Evolutionary conservation across 2,797 vertebrate genomes (phyloP), one percentile per base, ranked within the genome.

Genomic region (Loris lydekkerianus): DNA sequence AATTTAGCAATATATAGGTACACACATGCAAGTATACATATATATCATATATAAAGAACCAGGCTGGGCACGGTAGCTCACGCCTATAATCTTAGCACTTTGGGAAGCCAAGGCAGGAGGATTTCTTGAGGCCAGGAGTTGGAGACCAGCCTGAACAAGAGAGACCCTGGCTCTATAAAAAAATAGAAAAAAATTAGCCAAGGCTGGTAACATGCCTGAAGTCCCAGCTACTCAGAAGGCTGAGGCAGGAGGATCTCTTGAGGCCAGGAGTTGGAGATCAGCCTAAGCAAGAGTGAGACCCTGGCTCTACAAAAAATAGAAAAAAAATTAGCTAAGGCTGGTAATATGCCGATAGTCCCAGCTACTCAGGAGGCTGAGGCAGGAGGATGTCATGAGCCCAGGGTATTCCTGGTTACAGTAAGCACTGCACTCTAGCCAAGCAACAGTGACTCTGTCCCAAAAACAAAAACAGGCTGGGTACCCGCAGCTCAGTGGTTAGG

Each of bases 41-140:
- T n/a, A 87, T 5, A 88, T 86, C 27, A 78, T 61, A 84, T 82
- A 67, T 46, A 87, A 83, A 65, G 34, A 92, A 67, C 65, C 14
- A 67, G 65, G 29, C 65, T 67, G 65, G 31, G 65, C 5, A 6
- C 5, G 13, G 63, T 65, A 14, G 61, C 63, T 65, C 63, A 65
- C 14, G 31, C 29, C 31, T 67, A 31, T n/a, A 67, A 67, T 67
- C 31, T 31, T 67, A 67, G 65, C 31, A n/a, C 29, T 65, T 15
- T 65, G 63, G 15, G 65, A n/a, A 31, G 65, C 65, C 65, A 0
- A 67, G 31, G 31, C 14, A n/a, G 15, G 7, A 67, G 15, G 29
- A 67, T 67, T 6, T 1, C 65, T 67, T 67, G 65, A 67, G 65
- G 29, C 63, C 14, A 67, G 63, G 29, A 17, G 29, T 67, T 67